Evolutionary conservation across 2,113 vertebrate genomes (phyloP), one percentile per base, ranked within the genome.

Genomic region (Acanthochromis polyacanthus): DNA sequence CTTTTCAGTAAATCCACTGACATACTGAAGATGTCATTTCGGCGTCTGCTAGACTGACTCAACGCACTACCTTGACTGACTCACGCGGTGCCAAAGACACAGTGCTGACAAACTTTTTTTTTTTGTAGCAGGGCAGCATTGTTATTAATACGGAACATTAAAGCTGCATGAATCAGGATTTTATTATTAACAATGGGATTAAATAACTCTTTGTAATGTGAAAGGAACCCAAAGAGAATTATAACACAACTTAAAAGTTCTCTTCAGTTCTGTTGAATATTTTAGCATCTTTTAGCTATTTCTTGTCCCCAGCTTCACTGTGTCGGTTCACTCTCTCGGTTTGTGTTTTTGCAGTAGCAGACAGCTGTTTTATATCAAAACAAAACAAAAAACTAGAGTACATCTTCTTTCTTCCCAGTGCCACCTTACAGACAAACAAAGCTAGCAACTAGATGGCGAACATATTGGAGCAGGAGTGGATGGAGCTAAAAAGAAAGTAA

Each of bases 1-100:
- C 20, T 86, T 87, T 78, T 71, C 17, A 16, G 19, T 78, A 86
- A 83, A 79, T 75, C 80, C 72, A 69, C 53, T 55, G 56, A 63
- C 48, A 77, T 65, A 71, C 61, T 79, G 68, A 50, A 58, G 58
- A 78, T 75, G 68, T 78, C 57, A 74, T 68, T 64, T 69, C 48
- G 45, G 43, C 30, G 10, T 75, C 62, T 62, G 53, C 22, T 67
- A 10, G 23, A 65, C 50, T 59, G 74, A 80, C 40, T 76, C 38
- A 4, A 77, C 68, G 83, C 76, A 57, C 7, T 46, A 73, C 50
- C 46, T 53, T 76, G 23, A 64, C 51, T 66, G n/a, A 55, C 17
- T 55, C 60, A 55, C 48, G 5, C 12, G 36, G n/a, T 12, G 58
- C 38, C 61, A 71, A 46, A 80, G 56, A 52, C 55, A 72, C 25